A percentile compares a stretch with the other conserved stretches of the same genome.
Conservation (phyloP, 2,888 invertebrate genomes). For the Drosophila anceps region DNA sequence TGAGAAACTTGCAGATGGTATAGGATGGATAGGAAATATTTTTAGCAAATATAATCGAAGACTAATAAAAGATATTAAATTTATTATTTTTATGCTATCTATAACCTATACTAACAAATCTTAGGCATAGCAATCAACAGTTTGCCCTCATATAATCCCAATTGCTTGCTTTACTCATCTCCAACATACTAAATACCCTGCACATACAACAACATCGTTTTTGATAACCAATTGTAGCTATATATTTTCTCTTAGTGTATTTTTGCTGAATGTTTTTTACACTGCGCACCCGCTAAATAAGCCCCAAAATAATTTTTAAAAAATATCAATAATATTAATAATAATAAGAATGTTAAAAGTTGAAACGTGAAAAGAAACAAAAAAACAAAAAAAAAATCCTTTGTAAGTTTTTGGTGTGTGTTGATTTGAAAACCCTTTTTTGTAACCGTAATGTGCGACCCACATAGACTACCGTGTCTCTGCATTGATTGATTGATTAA, state of each 20-base stretch:
- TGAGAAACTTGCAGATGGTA: not conserved
- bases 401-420: conserved; percentile 45
- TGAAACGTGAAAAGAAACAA: conserved; percentile 1
- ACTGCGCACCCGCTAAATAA: conserved; percentile 15
- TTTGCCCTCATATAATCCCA: not conserved
- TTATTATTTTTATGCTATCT: not conserved
- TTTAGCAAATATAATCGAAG: too few species aligned
- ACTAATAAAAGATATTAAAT: not conserved
- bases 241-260: conserved; percentile 17
- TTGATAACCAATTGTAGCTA: conserved; percentile 8
- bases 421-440: conserved; percentile 29
- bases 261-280: conserved; percentile 35
- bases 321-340: not conserved
- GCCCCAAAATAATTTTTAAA: not conserved
- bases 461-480: conserved; percentile 73
- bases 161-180: conserved; percentile 12
- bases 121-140: not conserved
- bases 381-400: not conserved
- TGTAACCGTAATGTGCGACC: conserved; percentile 68
- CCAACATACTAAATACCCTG: not conserved
- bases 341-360: conserved; percentile 26
- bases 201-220: conserved; percentile 8
- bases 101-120: not conserved
- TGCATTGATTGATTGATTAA: conserved; percentile 40
- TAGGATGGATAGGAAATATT: not conserved